Conservation (phyloP, 1,140 invertebrate species). For the Drosophila mayri region DNA sequence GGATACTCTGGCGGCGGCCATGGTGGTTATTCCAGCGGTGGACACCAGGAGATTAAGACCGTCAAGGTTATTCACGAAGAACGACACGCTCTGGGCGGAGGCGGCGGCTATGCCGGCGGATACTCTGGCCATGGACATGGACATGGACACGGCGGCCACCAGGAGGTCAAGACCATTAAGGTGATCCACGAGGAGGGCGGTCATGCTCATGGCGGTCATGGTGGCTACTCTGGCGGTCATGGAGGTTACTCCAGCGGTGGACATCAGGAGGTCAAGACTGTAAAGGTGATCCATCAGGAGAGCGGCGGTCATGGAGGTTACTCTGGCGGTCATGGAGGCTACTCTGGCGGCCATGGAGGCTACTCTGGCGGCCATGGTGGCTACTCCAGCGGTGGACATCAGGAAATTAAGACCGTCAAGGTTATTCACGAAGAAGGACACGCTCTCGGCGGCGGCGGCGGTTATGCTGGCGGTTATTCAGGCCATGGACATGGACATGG, state of each 20-base stretch:
- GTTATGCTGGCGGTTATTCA: constrained; percentile 51
- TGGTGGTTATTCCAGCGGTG: constrained; percentile 26
- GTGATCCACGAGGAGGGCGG: constrained; percentile 74
- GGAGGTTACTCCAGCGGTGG: neutral
- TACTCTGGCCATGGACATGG: constrained; percentile 46
- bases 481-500: constrained; percentile 45
- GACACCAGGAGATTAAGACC: constrained; percentile 67
- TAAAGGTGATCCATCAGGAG: constrained; percentile 63
- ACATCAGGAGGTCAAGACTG: constrained; percentile 52
- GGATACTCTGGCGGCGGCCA: constrained; percentile 22
- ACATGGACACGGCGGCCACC: constrained; percentile 36
- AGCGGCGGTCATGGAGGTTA: constrained; percentile 34
- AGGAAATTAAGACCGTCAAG: constrained; percentile 69
- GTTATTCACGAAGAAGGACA: constrained; percentile 66
- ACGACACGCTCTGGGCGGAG: constrained; percentile 41
- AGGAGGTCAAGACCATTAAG: constrained; percentile 70
- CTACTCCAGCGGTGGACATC: constrained; percentile 39
- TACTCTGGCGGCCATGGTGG: constrained; percentile 23
- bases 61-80: constrained; percentile 70
- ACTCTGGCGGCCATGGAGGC: constrained; percentile 15
- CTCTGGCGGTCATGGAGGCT: constrained; percentile 31
- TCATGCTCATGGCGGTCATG: constrained; percentile 47
- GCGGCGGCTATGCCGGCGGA: constrained; percentile 50
- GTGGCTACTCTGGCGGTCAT: constrained; percentile 32
- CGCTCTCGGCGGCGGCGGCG: constrained; percentile 36